Percentiles rank a stretch among this genome's conserved stretches.
phyloP scores from a whole-genome alignment of 1,140 invertebrate genomes.

The Bombus sylvicola region DNA sequence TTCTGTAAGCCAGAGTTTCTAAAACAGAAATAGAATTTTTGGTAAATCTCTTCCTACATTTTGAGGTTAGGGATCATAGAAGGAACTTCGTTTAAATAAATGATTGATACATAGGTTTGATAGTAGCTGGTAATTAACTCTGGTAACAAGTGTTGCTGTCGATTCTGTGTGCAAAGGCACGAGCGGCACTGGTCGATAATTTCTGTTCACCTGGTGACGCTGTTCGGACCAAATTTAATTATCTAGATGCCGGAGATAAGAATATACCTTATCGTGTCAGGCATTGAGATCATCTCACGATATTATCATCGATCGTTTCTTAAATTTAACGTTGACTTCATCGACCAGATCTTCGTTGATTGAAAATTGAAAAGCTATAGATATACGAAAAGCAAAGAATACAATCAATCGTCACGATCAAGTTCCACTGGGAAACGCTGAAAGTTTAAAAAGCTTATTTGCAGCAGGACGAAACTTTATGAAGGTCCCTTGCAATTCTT shows the following conservation, averaged over 20 bases:
- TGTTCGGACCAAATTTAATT: slow-evolving; percentile 62
- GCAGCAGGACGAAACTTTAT: not conserved
- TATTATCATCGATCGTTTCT: not conserved
- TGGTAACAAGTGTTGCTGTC: slow-evolving; percentile 6
- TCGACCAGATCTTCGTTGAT: not conserved
- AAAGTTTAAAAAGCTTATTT: not conserved
- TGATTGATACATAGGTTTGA: not conserved
- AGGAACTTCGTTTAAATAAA: not conserved
- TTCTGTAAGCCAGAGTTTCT: too few relatives aligned
- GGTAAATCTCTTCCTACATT: too few relatives aligned
- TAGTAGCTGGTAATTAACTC: not conserved
- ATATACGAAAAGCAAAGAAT: not conserved
- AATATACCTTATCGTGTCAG: slow-evolving; percentile 15
- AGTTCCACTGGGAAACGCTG: not conserved
- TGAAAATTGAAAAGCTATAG: not conserved
- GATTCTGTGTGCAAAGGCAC: not conserved
- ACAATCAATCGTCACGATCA: not conserved
- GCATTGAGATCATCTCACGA: not conserved
- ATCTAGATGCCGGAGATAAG: slow-evolving; percentile 41
- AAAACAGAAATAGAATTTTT: too few relatives aligned
- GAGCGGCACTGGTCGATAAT: slow-evolving; percentile 65
- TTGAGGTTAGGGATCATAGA: not conserved
- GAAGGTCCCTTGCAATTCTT: too few relatives aligned
- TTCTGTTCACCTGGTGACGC: slow-evolving; percentile 55
- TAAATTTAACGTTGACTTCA: not conserved